Evolutionary conservation across 2,888 invertebrate genomes (phyloP).

Genomic region (Automeris io): DNA sequence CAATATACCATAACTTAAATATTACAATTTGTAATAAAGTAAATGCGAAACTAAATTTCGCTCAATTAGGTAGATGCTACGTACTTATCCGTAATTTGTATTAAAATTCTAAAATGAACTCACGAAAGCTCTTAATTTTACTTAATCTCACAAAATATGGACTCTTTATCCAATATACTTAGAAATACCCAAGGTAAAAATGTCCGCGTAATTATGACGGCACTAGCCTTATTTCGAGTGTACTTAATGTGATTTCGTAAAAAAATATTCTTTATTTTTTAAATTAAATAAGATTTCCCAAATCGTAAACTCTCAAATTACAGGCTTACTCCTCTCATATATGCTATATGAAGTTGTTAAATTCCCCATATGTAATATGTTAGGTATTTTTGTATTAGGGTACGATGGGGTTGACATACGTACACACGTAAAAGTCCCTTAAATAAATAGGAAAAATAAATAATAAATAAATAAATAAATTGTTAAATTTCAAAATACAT

Average conservation of each 20-base stretch:
- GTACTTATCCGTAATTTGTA: conserved; percentile 18
- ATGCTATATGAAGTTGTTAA: conserved; percentile 21
- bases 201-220: conserved; percentile 15
- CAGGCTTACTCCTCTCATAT: too few species aligned
- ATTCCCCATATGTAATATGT: conserved; percentile 28
- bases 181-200: conserved; percentile 10
- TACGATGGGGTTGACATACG: too few species aligned
- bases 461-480: too few species aligned
- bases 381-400: too few species aligned
- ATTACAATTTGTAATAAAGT: conserved; percentile 7
- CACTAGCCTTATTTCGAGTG: not conserved
- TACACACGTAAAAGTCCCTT: too few species aligned
- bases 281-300: conserved; percentile 29
- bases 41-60: conserved; percentile 10
- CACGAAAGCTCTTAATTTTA: conserved; percentile 25
- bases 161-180: conserved; percentile 24
- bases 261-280: conserved; percentile 12
- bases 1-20: not conserved
- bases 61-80: conserved; percentile 12
- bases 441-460: too few species aligned
- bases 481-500: conserved; percentile 36
- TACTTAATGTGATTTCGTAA: conserved; percentile 2
- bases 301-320: conserved; percentile 40
- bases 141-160: conserved; percentile 26
- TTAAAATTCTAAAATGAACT: conserved; percentile 17